These are phyloP conservation scores for Dasysyrphus albostriatus DNA, from an alignment of 2,888 invertebrate species.

Conservation along the genomic window DNA sequence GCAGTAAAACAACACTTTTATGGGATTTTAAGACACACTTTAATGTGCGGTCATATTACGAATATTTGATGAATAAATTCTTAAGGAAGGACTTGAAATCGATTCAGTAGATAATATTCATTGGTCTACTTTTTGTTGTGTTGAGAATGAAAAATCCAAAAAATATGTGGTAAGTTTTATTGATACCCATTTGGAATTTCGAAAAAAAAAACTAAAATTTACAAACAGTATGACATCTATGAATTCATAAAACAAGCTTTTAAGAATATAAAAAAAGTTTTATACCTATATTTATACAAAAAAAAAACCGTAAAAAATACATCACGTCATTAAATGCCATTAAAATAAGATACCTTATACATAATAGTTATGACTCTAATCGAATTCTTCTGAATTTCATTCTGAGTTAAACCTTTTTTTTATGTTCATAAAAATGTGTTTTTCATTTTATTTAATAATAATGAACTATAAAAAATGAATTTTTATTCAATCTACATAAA, in stretches of 20 bases:
- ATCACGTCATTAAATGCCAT: neutral
- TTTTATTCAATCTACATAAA: neutral
- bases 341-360: neutral
- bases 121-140: slow-evolving; percentile 14
- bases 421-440: slow-evolving; percentile 10
- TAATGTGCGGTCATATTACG: neutral
- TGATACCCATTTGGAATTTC: neutral
- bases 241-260: slow-evolving; percentile 32
- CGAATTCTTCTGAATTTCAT: neutral
- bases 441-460: slow-evolving; percentile 1
- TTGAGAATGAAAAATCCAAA: neutral
- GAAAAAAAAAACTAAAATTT: neutral
- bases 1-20: slow-evolving; percentile 11
- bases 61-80: neutral
- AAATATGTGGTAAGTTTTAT: neutral
- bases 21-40: neutral
- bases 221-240: slow-evolving; percentile 19
- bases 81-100: neutral
- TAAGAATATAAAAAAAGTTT: slow-evolving; percentile 16
- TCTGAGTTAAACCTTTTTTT: neutral
- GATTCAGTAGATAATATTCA: neutral
- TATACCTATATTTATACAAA: neutral
- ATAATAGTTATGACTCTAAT: neutral
- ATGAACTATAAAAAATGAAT: neutral
- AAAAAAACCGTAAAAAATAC: neutral